Evolutionary conservation across 2,888 invertebrate species (phyloP).

Genomic region (Notodonta dromedarius): DNA sequence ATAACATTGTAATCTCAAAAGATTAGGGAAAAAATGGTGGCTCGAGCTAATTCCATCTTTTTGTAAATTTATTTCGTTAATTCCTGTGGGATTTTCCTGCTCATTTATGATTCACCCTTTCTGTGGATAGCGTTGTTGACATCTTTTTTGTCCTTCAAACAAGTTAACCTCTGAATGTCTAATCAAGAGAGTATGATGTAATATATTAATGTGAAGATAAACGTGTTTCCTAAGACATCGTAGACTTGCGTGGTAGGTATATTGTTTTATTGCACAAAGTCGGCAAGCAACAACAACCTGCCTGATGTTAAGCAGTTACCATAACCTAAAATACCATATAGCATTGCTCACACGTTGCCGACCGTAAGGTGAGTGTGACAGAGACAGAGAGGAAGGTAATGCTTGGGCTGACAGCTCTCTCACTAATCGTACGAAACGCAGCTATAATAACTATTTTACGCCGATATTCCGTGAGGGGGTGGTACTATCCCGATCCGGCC

Average conservation of each 20-base stretch:
- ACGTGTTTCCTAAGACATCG: background rate
- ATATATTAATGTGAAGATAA: conserved; percentile 16
- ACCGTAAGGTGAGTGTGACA: too few species aligned
- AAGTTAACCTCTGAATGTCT: conserved; percentile 30
- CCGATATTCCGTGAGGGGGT: too few species aligned
- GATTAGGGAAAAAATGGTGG: background rate
- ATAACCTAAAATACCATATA: too few species aligned
- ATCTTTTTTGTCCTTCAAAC: conserved; percentile 36
- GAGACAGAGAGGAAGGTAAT: too few species aligned
- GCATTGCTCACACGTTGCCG: too few species aligned
- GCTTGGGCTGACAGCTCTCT: too few species aligned
- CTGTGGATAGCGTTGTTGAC: conserved; percentile 26
- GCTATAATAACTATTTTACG: too few species aligned
- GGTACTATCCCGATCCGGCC: too few species aligned
- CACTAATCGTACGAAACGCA: too few species aligned
- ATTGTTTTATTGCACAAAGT: too few species aligned
- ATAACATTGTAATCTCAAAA: background rate
- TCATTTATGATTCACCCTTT: conserved; percentile 40
- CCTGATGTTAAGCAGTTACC: too few species aligned
- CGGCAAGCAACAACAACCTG: too few species aligned
- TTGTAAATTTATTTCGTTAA: conserved; percentile 14
- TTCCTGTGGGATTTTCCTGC: conserved; percentile 26
- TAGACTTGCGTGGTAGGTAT: background rate
- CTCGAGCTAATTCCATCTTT: background rate
- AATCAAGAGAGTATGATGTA: conserved; percentile 20